A percentile compares a stretch with the other conserved stretches of the same genome.
Evolutionary conservation across 2,797 vertebrate species (phyloP).

Genomic region (Rhyacichthys aspro): DNA sequence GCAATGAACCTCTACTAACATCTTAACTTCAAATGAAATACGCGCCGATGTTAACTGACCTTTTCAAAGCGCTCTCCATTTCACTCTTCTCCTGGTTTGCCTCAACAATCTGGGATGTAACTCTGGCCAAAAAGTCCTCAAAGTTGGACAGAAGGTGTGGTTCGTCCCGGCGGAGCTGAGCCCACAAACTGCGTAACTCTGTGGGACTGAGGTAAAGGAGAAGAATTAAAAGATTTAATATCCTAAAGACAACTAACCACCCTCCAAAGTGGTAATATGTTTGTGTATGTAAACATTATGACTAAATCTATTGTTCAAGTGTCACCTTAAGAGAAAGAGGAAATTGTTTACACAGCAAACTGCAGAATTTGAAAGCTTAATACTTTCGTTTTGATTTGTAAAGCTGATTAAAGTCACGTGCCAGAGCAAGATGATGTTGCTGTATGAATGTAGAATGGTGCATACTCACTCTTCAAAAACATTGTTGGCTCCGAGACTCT

Average conservation of each 20-base stretch:
- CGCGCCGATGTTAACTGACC: slow-evolving; percentile 63
- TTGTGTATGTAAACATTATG: no score
- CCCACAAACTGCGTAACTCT: slow-evolving; percentile 87
- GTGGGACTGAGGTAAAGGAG: slow-evolving; percentile 74
- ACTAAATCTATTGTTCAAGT: no score
- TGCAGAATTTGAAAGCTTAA: no score
- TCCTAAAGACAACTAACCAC: no score
- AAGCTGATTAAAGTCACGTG: slow-evolving; percentile 47
- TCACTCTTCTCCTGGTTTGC: slow-evolving; percentile 88
- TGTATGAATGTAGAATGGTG: no score
- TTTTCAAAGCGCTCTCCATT: slow-evolving; percentile 88
- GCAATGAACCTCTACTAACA: not conserved
- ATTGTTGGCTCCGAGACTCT: slow-evolving; percentile 85
- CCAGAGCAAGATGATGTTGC: slow-evolving; percentile 7
- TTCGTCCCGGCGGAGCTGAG: slow-evolving; percentile 85
- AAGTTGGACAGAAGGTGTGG: slow-evolving; percentile 89
- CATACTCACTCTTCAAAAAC: slow-evolving; percentile 89
- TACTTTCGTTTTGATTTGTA: no score
- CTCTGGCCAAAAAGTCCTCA: slow-evolving; percentile 88
- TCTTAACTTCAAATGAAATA: not conserved
- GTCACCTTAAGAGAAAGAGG: no score
- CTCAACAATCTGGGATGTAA: slow-evolving; percentile 89
- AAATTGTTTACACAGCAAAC: slow-evolving; percentile 28
- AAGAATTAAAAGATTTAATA: not conserved
- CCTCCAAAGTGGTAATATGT: no score